Percentiles rank a stretch among this genome's conserved stretches.
Conservation (phyloP, 2,888 invertebrate species). For the Conistra vaccinii region DNA sequence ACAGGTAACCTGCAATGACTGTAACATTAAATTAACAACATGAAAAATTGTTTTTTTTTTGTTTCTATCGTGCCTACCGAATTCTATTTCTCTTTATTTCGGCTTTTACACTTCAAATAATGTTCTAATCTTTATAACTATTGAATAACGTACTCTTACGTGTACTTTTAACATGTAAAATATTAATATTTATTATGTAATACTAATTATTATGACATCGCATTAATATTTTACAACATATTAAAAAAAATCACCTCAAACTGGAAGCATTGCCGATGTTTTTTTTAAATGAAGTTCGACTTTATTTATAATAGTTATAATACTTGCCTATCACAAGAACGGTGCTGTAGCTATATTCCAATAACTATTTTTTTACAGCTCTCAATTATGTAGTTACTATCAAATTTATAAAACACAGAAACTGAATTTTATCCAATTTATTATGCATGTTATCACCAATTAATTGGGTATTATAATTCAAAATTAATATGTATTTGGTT, state of each 20-base stretch:
- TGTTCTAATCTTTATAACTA: neutral
- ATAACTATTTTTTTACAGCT: neutral
- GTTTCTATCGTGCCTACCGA: neutral
- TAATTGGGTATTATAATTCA: neutral
- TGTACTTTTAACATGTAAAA: constrained; percentile 41
- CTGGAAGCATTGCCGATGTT: neutral
- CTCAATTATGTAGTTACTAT: neutral
- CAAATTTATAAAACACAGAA: neutral
- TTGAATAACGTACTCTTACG: constrained; percentile 35
- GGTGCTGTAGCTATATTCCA: neutral
- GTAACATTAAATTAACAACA: neutral
- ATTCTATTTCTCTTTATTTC: neutral
- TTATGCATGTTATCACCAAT: neutral
- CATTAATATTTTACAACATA: constrained; percentile 6
- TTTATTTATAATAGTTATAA: neutral
- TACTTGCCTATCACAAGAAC: neutral
- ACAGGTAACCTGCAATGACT: neutral
- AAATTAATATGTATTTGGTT: neutral
- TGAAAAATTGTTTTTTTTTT: neutral
- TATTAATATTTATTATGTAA: neutral
- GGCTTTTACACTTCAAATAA: neutral
- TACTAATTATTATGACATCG: neutral
- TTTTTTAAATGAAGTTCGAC: neutral
- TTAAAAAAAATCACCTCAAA: neutral
- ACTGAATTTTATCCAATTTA: neutral